Base-by-base conservation (phyloP, 2,113 vertebrate species). In the Danionella cerebrum region DNA sequence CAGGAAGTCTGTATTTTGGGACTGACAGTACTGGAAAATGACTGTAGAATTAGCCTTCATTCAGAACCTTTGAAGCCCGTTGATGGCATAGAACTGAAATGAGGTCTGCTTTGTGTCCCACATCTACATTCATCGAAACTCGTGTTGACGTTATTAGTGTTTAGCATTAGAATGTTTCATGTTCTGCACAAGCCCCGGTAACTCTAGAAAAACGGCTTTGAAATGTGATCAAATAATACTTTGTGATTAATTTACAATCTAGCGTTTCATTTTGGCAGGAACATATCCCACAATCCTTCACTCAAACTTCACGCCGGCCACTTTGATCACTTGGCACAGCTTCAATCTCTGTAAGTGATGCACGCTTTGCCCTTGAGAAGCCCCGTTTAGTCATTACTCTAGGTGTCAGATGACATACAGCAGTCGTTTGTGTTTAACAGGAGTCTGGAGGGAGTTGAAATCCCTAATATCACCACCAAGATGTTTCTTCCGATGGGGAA, bases 401-500 rank as follows among this genome's bases (percentile, higher is more conserved):
- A 50, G 60, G 29, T 48, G 44, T 11, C 2, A 19, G 5, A n/a
- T 45, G 25, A 45, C 12, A 47, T 9, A 22, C 12, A 33, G 18
- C 19, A 11, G 11, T 3, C 13, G 11, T 31, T 11, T 55, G 33
- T 75, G 8, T 79, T 82, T 82, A 85, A 72, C 71, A 93, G 87
- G 74, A 83, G 86, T 2, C 65, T 92, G 77, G 84, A 90, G 79
- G 92, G 85, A 1, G 88, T 83, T 57, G 87, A 91, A 41, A 89
- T 90, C 75, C 79, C 82, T 62, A 83, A 88, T 69, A 90, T 89
- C 82, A 87, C 84, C 14, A 76, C 80, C 13, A 83, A 74, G 68
- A 89, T 89, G 83, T 93, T 93, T 71, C 83, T 87, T 9, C 76
- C 82, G 0, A 87, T 89, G 84, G 84, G 50, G 69, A 92, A 91